Evolutionary conservation across 2,797 vertebrate species (phyloP), one percentile per base, ranked within the genome.

Genomic region (Xenopus petersii): DNA sequence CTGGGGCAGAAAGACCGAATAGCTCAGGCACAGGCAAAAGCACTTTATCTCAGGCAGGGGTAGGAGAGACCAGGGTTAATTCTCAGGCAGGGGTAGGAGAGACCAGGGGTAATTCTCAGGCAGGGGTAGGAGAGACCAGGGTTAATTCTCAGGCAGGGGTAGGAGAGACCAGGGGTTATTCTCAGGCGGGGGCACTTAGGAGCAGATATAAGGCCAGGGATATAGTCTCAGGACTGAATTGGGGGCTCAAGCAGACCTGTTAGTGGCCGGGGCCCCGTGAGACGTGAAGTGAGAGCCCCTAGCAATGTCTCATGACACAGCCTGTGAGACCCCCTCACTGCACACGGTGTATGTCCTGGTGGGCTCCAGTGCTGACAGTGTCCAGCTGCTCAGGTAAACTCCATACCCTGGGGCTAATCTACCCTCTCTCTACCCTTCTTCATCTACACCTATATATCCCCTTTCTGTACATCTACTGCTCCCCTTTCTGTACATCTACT

Each of bases 301-400:
- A 69, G 76, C 66, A 46, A 78, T 78, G 76, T 73, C 76, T 73
- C 59, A 78, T 78, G 76, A 78, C 55, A 78, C 67, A 69, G 71
- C 51, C 71, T 73, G 71, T 78, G 76, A 73, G 76, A 73, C 71
- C 76, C 76, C 64, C 59, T 10, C 62, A 64, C 58, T 73, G 36
- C 51, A 78, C 2, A 78, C 76, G 13, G 76, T 78, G 33, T 78
- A 78, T 70, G 71, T 78, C 42, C 71, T 78, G 65, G 76, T 78
- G 65, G 76, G 71, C 55, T 59, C 76, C 66, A 69, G 66, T 5
- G 49, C 75, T 49, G 76, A 78, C 60, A 78, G 66, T 65, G 51
- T 78, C 46, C 76, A 78, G 65, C 66, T 78, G 36, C 71, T 78
- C 70, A 78, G 76, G 76, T 78, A 78, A 73, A 59, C 17, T 4